A percentile compares a stretch with the other conserved stretches of the same genome.
phyloP scores from a whole-genome alignment of 2,113 vertebrate species.

The Hemicordylus capensis region DNA sequence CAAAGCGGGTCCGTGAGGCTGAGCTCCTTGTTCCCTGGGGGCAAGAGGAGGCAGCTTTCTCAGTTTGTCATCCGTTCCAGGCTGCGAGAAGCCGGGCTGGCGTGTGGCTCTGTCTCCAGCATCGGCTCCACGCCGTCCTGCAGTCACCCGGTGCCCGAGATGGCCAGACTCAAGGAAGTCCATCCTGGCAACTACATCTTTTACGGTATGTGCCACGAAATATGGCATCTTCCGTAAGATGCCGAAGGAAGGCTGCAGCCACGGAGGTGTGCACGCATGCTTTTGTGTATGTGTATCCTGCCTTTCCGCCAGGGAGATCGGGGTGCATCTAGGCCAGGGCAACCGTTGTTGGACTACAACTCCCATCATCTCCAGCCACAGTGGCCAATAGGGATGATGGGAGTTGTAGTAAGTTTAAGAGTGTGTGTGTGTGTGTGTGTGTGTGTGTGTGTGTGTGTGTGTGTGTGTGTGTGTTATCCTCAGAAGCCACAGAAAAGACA shows the following conservation, averaged over 20 bases:
- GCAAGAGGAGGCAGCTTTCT: no score
- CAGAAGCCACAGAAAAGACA: no score
- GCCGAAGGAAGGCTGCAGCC: fast-evolving
- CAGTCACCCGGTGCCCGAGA: slow-evolving; percentile 82
- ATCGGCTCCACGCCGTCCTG: slow-evolving; percentile 88
- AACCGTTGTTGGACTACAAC: no score
- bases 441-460: no score
- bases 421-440: no score
- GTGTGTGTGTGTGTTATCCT: no score
- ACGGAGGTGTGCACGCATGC: fast-evolving
- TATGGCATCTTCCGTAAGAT: no score
- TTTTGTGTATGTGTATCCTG: fast-evolving
- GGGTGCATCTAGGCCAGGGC: background rate
- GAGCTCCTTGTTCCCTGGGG: background rate
- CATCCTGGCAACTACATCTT: slow-evolving; percentile 88
- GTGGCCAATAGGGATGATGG: no score
- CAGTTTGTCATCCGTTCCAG: slow-evolving; percentile 40
- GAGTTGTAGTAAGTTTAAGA: no score
- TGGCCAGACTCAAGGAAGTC: slow-evolving; percentile 81
- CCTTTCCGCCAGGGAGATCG: background rate
- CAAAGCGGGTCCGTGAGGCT: background rate
- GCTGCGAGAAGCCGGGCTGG: slow-evolving; percentile 75
- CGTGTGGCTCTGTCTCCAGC: slow-evolving; percentile 77
- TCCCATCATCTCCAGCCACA: no score
- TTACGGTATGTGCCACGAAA: slow-evolving; percentile 81